Base-by-base conservation (phyloP, 2,797 vertebrate genomes). In the Chloroceryle inda region DNA sequence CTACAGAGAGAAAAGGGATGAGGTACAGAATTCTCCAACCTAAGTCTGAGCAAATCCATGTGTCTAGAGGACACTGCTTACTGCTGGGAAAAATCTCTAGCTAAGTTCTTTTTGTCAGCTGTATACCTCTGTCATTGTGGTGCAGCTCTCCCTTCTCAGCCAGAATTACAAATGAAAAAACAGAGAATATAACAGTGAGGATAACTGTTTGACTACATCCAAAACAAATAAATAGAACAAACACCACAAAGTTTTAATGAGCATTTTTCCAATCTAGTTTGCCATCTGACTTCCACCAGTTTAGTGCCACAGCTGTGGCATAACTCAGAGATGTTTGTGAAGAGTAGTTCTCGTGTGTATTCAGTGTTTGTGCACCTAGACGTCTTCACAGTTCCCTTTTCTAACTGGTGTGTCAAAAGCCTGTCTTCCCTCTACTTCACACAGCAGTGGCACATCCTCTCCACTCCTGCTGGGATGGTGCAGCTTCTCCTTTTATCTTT, bases 341-440 rank as follows among this genome's bases (percentile, higher is more conserved):
- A 76, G 13, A 17, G 24, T 67, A 11, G 17, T 85, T 73, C 75
- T 88, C 15, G 4, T 8, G 11, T 15, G 4, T 24, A 23, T 38
- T 44, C 11, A 24, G 13, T 9, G 9, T 11, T 21, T 66, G n/a
- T 0, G 0, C 29, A 16, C 31, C 13, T 67, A 29, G n/a, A 20
- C 8, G 4, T 52, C 44, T 71, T 82, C 45, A 16, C 23, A n/a
- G 4, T 50, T 45, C 11, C 15, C 11, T 53, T 59, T 81, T 63
- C 62, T 91, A 82, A 69, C 53, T 35, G 27, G 1, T 61, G 49
- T 45, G 52, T 38, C 31, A 69, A 37, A 83, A 74, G 14, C 31
- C 4, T 53, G 9, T 76, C 14, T 24, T 68, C 14, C 0, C 31
- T 12, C 38, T 68, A 3, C 23, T 77, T 24, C 50, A 11, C 10